These are phyloP conservation scores for Mormyrops attenuatus DNA, from an alignment of 2,797 vertebrate species.

Conservation along the genomic window DNA sequence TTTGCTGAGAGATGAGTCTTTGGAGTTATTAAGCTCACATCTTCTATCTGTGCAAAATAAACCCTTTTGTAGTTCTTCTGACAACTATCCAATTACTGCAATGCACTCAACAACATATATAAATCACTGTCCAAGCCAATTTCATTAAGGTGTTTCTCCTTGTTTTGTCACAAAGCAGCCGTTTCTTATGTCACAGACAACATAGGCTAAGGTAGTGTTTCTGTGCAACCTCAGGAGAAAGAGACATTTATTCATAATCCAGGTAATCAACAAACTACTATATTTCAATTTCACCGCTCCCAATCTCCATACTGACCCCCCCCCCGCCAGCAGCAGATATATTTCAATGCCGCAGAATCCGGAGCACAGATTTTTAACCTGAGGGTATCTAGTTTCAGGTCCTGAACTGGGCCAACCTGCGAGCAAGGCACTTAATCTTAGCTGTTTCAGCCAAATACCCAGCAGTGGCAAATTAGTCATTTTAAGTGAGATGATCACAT, in stretches of 20 bases:
- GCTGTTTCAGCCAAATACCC: neutral
- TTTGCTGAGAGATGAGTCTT: neutral
- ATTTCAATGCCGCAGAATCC: neutral
- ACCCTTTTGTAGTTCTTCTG: neutral
- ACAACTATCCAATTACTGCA: neutral
- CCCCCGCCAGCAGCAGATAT: neutral
- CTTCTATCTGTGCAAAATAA: neutral
- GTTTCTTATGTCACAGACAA: neutral
- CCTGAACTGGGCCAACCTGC: neutral
- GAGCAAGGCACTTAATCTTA: neutral
- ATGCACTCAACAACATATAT: neutral
- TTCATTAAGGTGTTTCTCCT: constrained; percentile 1
- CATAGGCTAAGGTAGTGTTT: neutral
- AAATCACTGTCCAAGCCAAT: neutral
- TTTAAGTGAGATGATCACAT: neutral
- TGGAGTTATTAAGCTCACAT: neutral
- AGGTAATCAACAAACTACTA: neutral
- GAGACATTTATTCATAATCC: neutral
- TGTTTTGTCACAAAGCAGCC: neutral
- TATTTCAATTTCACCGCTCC: neutral
- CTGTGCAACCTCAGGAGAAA: neutral
- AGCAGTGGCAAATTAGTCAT: neutral
- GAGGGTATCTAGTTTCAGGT: neutral
- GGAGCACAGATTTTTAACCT: neutral
- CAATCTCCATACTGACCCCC: neutral